A percentile compares a stretch with the other conserved stretches of the same genome.
phyloP scores from a whole-genome alignment of 1,140 invertebrate genomes.

The Pachypsylla venusta region DNA sequence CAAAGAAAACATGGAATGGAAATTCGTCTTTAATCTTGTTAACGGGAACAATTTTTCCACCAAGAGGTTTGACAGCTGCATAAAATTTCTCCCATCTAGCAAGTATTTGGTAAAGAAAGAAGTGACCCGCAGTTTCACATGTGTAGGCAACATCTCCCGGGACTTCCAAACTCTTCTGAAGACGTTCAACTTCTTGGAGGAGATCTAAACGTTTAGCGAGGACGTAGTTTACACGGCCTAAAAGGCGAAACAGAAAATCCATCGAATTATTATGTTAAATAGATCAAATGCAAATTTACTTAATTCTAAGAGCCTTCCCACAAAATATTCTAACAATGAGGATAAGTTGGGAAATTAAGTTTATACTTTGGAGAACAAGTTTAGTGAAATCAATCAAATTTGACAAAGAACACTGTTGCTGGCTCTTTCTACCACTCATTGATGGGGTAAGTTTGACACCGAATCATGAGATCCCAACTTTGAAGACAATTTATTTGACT shows the following conservation, averaged over 20 bases:
- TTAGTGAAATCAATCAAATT: too few species aligned
- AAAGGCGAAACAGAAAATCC: neutral
- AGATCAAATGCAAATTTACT: too few species aligned
- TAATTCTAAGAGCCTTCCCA: too few species aligned
- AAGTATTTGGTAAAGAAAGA: constrained; percentile 71
- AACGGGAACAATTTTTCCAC: constrained; percentile 29
- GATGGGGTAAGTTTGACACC: too few species aligned
- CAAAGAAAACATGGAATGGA: constrained; percentile 84
- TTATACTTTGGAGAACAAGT: too few species aligned
- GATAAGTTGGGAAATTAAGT: too few species aligned
- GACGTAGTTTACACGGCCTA: constrained; percentile 94
- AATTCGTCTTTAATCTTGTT: constrained; percentile 55
- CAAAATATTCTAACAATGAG: too few species aligned
- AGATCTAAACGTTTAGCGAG: constrained; percentile 83
- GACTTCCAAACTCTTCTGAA: constrained; percentile 67
- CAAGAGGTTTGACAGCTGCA: constrained; percentile 40
- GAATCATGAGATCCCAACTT: too few species aligned
- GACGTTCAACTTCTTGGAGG: constrained; percentile 71
- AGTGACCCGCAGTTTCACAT: constrained; percentile 94
- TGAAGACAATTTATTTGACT: too few species aligned
- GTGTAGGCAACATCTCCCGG: constrained; percentile 89
- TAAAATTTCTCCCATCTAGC: constrained; percentile 85
- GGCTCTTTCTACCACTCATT: too few species aligned
- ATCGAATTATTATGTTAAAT: too few species aligned
- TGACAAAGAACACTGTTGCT: too few species aligned